Percentiles rank a stretch among this genome's conserved stretches.
Evolutionary conservation across 2,113 vertebrate genomes (phyloP).

Genomic region (Melanerpes formicivorus): DNA sequence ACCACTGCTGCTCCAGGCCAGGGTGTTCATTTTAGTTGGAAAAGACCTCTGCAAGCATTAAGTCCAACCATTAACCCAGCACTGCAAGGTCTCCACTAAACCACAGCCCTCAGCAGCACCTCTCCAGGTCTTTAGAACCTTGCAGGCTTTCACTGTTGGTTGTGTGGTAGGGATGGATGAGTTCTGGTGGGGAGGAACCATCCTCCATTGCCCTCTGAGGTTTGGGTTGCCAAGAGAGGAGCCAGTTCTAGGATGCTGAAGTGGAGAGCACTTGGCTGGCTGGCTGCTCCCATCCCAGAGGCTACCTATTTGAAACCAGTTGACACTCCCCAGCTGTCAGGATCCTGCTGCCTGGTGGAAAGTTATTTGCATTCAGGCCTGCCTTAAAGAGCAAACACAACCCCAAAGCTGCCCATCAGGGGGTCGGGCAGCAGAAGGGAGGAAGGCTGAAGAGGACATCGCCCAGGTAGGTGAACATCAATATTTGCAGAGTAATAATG

Average conservation of each 20-base stretch:
- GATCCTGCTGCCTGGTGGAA: conserved; percentile 62
- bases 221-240: conserved; percentile 39
- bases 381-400: conserved; percentile 48
- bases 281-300: conserved; percentile 33
- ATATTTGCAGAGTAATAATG: conserved; percentile 43
- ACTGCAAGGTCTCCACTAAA: too few species aligned
- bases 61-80: too few species aligned
- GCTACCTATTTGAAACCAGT: conserved; percentile 67
- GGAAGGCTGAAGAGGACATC: conserved; percentile 54
- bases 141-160: conserved; percentile 1
- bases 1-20: too few species aligned
- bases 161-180: background rate
- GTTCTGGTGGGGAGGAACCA: background rate
- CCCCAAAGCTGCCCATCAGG: conserved; percentile 40
- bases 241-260: conserved; percentile 36
- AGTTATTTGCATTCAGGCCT: conserved; percentile 60
- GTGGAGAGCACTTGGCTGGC: background rate
- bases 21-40: too few species aligned
- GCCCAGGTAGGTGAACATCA: background rate
- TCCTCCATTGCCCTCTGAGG: background rate
- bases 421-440: conserved; percentile 40
- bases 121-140: too few species aligned
- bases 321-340: conserved; percentile 63
- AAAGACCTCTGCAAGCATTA: too few species aligned
- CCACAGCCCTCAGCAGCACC: too few species aligned